phyloP scores from a whole-genome alignment of 2,797 vertebrate species.

The Telmatherina bonti region DNA sequence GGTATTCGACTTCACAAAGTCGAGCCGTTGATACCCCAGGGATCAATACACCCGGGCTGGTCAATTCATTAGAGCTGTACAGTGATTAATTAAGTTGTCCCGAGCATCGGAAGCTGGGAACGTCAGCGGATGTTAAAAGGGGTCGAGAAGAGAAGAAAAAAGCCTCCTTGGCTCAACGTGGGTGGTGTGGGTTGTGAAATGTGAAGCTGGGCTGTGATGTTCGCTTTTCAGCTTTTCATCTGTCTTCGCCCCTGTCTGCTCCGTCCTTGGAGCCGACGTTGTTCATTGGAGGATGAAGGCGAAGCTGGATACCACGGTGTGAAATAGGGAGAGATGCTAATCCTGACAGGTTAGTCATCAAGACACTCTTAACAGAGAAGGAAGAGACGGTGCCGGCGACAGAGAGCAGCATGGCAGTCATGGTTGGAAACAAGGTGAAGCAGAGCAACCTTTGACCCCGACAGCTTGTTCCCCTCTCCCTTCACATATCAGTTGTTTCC shows the following conservation, averaged over 20 bases:
- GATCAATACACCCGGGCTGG: conserved; percentile 77
- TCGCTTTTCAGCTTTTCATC: conserved; percentile 58
- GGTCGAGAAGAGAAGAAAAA: conserved; percentile 37
- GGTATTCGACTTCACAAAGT: conserved; percentile 77
- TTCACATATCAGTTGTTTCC: conserved; percentile 16
- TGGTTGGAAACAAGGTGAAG: conserved; percentile 45
- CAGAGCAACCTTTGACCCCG: conserved; percentile 49
- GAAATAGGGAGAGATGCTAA: conserved; percentile 75
- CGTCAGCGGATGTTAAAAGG: conserved; percentile 58
- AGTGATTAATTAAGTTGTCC: conserved; percentile 82
- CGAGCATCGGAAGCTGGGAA: conserved; percentile 57
- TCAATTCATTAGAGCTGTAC: conserved; percentile 78
- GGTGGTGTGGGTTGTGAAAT: conserved; percentile 59
- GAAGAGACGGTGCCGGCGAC: conserved; percentile 36
- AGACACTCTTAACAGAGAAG: conserved; percentile 65
- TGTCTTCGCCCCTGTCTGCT: conserved; percentile 65
- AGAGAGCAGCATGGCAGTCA: conserved; percentile 22
- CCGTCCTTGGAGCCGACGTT: conserved; percentile 65
- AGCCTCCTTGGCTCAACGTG: conserved; percentile 34
- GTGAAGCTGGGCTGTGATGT: conserved; percentile 58
- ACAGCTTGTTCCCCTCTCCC: conserved; percentile 18
- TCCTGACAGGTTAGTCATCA: conserved; percentile 80
- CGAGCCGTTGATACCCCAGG: conserved; percentile 64
- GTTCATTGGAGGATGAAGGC: conserved; percentile 71
- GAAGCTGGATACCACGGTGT: conserved; percentile 67